Percentiles rank a stretch among this genome's conserved stretches.
Conservation (phyloP, 2,113 vertebrate species). For the Perca fluviatilis region DNA sequence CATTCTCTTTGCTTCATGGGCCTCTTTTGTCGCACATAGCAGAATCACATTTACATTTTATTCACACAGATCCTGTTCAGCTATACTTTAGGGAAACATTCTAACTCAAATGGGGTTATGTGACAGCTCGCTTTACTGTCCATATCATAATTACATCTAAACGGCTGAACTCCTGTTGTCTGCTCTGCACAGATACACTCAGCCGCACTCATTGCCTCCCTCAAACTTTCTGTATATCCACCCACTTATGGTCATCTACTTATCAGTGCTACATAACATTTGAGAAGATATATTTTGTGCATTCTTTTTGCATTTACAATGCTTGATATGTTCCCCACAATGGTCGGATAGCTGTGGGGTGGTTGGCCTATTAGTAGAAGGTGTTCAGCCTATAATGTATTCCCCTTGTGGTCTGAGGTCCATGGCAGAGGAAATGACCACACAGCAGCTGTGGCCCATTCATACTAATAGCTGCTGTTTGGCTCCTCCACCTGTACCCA, state of each 20-base stretch:
- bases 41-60: constrained; percentile 20
- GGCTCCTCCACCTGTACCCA: constrained; percentile 43
- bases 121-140: constrained; percentile 29
- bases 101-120: constrained; percentile 26
- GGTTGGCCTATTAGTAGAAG: not conserved
- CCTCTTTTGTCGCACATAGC: not conserved
- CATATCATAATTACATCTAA: constrained; percentile 56
- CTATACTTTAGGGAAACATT: constrained; percentile 24
- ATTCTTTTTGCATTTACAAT: constrained; percentile 3
- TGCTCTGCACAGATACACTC: constrained; percentile 18
- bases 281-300: constrained; percentile 6
- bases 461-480: constrained; percentile 39
- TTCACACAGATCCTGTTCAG: constrained; percentile 10
- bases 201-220: constrained; percentile 14
- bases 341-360: not conserved
- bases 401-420: constrained; percentile 34
- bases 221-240: constrained; percentile 3
- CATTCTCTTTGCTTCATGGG: not conserved
- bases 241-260: not conserved
- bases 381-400: constrained; percentile 39
- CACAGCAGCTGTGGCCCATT: constrained; percentile 45
- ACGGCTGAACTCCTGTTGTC: constrained; percentile 26
- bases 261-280: constrained; percentile 26
- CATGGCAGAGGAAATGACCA: constrained; percentile 39
- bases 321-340: constrained; percentile 4